Evolutionary conservation across 2,113 vertebrate species (phyloP).

Genomic region (Salvator merianae): DNA sequence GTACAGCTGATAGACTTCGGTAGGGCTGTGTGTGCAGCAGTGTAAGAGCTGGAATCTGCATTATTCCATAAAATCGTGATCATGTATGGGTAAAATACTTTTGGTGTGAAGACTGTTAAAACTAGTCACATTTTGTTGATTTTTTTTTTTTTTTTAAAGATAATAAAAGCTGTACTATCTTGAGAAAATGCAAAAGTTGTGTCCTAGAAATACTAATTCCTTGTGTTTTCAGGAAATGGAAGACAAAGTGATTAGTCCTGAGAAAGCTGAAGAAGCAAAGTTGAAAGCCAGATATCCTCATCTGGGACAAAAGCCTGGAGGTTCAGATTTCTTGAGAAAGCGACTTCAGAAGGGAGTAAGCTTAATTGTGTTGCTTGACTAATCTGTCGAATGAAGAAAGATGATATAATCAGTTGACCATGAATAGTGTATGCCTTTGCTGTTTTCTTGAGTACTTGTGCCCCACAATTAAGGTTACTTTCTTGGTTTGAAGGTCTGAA

Average conservation of each 20-base stretch:
- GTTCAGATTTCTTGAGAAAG: constrained; percentile 96
- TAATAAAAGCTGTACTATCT: not conserved
- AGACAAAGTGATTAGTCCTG: constrained; percentile 91
- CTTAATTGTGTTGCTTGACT: not conserved
- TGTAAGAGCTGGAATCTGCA: not conserved
- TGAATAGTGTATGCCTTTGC: not conserved
- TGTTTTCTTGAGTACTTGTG: not conserved
- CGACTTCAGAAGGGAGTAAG: constrained; percentile 91
- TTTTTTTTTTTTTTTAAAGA: too few relatives aligned
- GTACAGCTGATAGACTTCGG: too few relatives aligned
- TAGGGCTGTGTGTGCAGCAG: not conserved
- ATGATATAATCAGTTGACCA: not conserved
- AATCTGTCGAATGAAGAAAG: not conserved
- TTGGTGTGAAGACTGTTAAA: not conserved
- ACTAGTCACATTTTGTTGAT: not conserved
- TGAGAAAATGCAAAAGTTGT: constrained; percentile 1
- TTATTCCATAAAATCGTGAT: not conserved
- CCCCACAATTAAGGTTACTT: not conserved
- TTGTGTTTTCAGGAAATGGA: constrained; percentile 85
- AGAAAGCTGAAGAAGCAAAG: constrained; percentile 96
- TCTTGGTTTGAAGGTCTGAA: not conserved
- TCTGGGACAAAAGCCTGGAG: constrained; percentile 92
- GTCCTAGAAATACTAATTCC: constrained; percentile 25
- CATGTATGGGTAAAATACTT: not conserved
- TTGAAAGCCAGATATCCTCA: constrained; percentile 95